Conservation (phyloP, 2,797 vertebrate species). For the Tokudaia tokunoshimensis region DNA sequence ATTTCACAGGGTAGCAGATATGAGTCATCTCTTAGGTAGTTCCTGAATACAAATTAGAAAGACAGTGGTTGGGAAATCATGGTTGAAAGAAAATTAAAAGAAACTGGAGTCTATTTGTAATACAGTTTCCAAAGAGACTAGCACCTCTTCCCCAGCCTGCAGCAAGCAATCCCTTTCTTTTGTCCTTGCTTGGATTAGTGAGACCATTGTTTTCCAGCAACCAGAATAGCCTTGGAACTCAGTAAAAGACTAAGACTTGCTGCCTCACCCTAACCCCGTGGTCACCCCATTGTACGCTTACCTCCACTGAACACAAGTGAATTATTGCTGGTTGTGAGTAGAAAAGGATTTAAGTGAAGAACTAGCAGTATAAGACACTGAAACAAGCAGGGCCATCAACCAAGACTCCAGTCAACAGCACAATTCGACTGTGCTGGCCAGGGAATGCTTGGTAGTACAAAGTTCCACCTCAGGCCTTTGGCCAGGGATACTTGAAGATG, state of each 20-base stretch:
- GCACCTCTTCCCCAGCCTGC: too few species aligned
- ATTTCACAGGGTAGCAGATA: background rate
- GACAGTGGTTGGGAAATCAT: background rate
- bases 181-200: background rate
- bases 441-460: background rate
- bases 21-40: background rate
- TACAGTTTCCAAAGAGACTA: background rate
- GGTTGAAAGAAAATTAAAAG: background rate
- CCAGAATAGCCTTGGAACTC: background rate
- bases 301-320: background rate
- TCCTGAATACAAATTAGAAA: background rate
- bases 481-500: background rate
- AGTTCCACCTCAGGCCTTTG: background rate
- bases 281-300: background rate
- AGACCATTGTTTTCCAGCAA: background rate
- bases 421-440: background rate
- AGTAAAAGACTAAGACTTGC: background rate
- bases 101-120: background rate
- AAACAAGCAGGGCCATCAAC: background rate
- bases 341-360: background rate
- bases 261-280: accelerated
- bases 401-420: background rate
- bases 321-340: background rate
- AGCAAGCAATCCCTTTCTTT: background rate
- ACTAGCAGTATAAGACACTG: background rate